Evolutionary conservation across 2,888 invertebrate species (phyloP).

Genomic region (Pseudeuparius sepicola): DNA sequence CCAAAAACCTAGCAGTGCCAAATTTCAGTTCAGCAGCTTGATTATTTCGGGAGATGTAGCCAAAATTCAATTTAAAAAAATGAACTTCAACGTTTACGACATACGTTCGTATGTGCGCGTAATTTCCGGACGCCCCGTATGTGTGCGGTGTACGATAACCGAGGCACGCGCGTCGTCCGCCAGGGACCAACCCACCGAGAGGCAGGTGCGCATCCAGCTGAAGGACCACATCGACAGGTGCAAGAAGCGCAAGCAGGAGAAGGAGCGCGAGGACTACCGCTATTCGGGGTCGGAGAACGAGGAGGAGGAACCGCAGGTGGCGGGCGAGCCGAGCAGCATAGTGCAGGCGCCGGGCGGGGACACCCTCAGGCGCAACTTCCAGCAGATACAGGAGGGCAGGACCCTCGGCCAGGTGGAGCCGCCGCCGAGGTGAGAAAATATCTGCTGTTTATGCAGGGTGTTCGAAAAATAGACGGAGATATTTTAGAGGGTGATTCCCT

Average conservation of each 20-base stretch:
- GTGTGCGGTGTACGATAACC: too few species aligned
- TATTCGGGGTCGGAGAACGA: conserved; percentile 97
- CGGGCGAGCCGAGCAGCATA: conserved; percentile 92
- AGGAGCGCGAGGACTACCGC: conserved; percentile 64
- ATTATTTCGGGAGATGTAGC: too few species aligned
- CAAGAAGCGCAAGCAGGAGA: conserved; percentile 90
- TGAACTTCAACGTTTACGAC: too few species aligned
- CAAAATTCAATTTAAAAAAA: too few species aligned
- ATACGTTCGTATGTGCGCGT: too few species aligned
- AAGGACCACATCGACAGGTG: conserved; percentile 99
- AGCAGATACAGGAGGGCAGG: conserved; percentile 85
- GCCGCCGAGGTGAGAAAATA: conserved; percentile 37
- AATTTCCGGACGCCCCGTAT: too few species aligned
- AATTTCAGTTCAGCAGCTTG: too few species aligned
- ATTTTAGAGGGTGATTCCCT: too few species aligned
- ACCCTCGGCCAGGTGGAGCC: conserved; percentile 50
- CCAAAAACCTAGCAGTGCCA: too few species aligned
- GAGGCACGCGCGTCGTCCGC: too few species aligned
- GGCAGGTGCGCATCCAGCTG: conserved; percentile 95
- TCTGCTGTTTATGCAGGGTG: too few species aligned
- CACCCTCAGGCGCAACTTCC: conserved; percentile 94
- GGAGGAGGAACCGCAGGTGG: conserved; percentile 83
- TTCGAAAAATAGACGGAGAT: too few species aligned
- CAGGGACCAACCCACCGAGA: conserved; percentile 96
- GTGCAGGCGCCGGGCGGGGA: conserved; percentile 87